These are phyloP conservation scores for Tachypleus tridentatus DNA, from an alignment of 1,140 invertebrate genomes.

Conservation along the genomic window DNA sequence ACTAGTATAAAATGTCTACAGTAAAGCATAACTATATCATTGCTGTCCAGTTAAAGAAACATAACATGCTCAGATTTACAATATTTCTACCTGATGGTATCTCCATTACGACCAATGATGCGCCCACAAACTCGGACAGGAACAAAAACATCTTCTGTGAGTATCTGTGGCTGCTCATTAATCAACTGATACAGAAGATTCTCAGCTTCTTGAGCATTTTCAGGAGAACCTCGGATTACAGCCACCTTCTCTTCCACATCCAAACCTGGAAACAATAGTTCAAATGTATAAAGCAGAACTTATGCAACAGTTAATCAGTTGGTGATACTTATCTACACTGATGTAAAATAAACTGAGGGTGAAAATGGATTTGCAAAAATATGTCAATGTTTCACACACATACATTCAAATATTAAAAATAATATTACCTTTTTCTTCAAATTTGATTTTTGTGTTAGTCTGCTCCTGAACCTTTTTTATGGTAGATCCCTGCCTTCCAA, in stretches of 20 bases:
- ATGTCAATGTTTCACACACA: not conserved
- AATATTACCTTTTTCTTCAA: constrained; percentile 31
- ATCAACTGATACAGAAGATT: constrained; percentile 56
- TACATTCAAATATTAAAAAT: not conserved
- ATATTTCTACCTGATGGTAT: constrained; percentile 42
- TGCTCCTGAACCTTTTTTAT: constrained; percentile 56
- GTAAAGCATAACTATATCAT: no score
- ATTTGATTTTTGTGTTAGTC: constrained; percentile 54
- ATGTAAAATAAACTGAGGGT: not conserved
- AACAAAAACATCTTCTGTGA: constrained; percentile 49
- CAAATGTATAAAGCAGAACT: not conserved
- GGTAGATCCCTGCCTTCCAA: constrained; percentile 51
- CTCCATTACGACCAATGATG: constrained; percentile 56
- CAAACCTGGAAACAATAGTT: not conserved
- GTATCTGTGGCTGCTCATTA: constrained; percentile 48
- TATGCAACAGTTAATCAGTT: constrained; percentile 1
- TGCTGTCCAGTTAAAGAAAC: no score
- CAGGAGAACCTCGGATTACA: constrained; percentile 47
- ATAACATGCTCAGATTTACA: constrained; percentile 1
- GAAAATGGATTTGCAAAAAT: constrained; percentile 6
- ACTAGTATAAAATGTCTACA: no score
- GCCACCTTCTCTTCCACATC: constrained; percentile 43
- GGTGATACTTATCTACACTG: constrained; percentile 15
- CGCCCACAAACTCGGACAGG: constrained; percentile 46
- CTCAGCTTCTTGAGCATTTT: constrained; percentile 52